Percentiles rank a stretch among this genome's conserved stretches.
Evolutionary conservation across 2,797 vertebrate genomes (phyloP).

Genomic region (Tadarida brasiliensis): DNA sequence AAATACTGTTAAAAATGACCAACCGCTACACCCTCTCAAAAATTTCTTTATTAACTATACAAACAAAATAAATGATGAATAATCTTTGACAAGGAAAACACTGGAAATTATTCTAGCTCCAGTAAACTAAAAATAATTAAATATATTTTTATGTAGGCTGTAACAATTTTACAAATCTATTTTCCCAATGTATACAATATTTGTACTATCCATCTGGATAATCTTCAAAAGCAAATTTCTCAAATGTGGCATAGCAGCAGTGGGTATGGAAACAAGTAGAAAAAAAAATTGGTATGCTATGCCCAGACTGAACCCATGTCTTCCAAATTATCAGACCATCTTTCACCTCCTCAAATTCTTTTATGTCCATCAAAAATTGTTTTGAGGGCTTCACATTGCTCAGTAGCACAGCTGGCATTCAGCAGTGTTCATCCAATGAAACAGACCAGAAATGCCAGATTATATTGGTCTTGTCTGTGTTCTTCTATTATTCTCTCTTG

Average conservation of each 20-base stretch:
- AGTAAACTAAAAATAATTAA: constrained; percentile 35
- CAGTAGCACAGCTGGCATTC: background rate
- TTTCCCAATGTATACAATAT: constrained; percentile 3
- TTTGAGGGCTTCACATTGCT: background rate
- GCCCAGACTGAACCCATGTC: background rate
- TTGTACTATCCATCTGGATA: constrained; percentile 15
- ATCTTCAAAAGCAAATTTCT: background rate
- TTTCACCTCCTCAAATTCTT: background rate
- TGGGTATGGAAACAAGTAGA: background rate
- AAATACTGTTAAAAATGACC: background rate
- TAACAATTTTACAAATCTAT: background rate
- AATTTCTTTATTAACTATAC: constrained; percentile 14
- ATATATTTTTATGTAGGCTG: background rate
- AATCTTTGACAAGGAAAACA: background rate
- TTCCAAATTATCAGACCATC: constrained; percentile 3
- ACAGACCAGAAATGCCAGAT: background rate
- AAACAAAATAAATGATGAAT: background rate
- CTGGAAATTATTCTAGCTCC: constrained; percentile 6
- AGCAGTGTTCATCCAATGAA: background rate
- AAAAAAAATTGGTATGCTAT: background rate
- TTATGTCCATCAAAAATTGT: background rate
- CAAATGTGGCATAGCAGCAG: background rate
- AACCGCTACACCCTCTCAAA: background rate
- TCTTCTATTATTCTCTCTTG: background rate
- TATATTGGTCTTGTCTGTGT: background rate